Percentiles rank a stretch among this genome's conserved stretches.
phyloP scores from a whole-genome alignment of 2,797 vertebrate genomes.

The Sphenopsis melanotis region DNA sequence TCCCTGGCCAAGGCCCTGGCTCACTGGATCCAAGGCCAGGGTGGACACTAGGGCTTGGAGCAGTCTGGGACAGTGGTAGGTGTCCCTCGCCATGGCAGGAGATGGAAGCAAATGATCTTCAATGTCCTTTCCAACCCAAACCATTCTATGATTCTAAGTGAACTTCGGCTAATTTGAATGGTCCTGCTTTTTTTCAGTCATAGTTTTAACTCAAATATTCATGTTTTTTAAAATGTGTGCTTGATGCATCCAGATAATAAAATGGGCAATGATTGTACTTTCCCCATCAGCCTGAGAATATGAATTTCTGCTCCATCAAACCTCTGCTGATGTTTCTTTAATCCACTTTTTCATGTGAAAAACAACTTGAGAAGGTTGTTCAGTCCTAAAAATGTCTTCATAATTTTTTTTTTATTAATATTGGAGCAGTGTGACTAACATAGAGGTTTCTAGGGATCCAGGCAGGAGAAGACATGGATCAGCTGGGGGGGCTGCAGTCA shows the following conservation, averaged over 20 bases:
- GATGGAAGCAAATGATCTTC: accelerated
- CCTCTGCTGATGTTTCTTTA: not conserved
- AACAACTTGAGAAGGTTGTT: not conserved
- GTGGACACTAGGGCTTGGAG: not conserved
- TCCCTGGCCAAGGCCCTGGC: not conserved
- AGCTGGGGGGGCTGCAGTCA: not conserved
- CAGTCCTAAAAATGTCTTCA: not conserved
- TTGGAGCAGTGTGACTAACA: not conserved
- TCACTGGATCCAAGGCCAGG: not conserved
- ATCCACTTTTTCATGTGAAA: not conserved
- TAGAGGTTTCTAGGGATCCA: not conserved
- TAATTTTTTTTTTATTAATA: not conserved
- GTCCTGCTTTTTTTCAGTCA: not conserved
- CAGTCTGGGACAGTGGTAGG: not conserved
- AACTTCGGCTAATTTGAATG: not conserved
- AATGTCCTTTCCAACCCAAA: not conserved
- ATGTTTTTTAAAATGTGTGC: not conserved
- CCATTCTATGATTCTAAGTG: not conserved
- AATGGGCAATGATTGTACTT: not conserved
- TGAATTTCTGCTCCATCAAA: not conserved
- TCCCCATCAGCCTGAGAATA: not conserved
- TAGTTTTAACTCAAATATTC: not conserved
- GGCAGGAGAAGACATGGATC: not conserved
- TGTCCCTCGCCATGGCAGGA: not conserved
- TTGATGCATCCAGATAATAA: not conserved